These are phyloP conservation scores for Strigamia crassipes DNA, from an alignment of 2,888 invertebrate genomes.

Conservation along the genomic window DNA sequence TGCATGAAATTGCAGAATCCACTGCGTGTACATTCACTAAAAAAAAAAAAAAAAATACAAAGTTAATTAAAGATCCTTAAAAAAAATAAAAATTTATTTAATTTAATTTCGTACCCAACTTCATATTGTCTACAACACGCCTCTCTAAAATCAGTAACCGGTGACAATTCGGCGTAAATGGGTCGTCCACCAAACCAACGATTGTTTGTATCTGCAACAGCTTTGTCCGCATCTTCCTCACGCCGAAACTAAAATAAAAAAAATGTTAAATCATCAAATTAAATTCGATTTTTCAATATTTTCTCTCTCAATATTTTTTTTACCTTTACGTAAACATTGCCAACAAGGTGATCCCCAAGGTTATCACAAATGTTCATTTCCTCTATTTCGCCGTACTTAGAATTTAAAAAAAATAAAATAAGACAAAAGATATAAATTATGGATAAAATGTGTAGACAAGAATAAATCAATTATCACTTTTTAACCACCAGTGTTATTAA, in stretches of 20 bases:
- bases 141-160: conserved; percentile 98
- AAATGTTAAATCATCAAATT: too few relatives aligned
- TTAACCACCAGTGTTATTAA: too few relatives aligned
- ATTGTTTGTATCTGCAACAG: conserved; percentile 95
- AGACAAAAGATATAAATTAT: neutral
- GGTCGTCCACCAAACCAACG: conserved; percentile 99
- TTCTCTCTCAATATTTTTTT: conserved; percentile 51
- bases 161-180: conserved; percentile 96
- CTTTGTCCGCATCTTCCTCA: conserved; percentile 98
- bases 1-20: conserved; percentile 99
- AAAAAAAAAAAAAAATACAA: too few relatives aligned
- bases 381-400: conserved; percentile 94
- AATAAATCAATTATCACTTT: too few relatives aligned
- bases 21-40: conserved; percentile 97
- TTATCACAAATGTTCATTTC: conserved; percentile 99
- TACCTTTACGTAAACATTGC: conserved; percentile 98
- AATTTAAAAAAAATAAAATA: conserved; percentile 51
- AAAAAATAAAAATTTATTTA: too few relatives aligned
- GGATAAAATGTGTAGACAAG: too few relatives aligned
- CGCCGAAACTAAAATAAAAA: conserved; percentile 85
- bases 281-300: too few relatives aligned
- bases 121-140: conserved; percentile 99
- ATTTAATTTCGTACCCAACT: too few relatives aligned
- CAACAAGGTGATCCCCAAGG: conserved; percentile 96
- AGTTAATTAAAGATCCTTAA: too few relatives aligned